Evolutionary conservation across 2,797 vertebrate genomes (phyloP).

Genomic region (Aldrovandia affinis): DNA sequence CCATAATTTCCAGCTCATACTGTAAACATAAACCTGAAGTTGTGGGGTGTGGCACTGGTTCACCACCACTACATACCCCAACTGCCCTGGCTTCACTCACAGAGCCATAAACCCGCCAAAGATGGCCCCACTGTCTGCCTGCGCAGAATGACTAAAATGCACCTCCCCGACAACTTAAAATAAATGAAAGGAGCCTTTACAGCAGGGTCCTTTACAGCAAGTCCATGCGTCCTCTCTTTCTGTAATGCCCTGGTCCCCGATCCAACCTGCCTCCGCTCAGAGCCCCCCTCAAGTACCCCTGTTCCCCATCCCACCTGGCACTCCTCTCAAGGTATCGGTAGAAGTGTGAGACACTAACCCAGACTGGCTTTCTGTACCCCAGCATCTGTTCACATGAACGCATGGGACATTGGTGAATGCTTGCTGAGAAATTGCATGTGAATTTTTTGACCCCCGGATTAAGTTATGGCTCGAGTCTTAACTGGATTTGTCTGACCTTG

Average conservation of each 20-base stretch:
- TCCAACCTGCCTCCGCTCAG: conserved; percentile 79
- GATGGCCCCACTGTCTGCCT: too few species aligned
- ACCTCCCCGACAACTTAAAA: too few species aligned
- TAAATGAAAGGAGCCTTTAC: background rate
- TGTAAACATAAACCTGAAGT: too few species aligned
- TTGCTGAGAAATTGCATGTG: background rate
- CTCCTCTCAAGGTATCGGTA: conserved; percentile 79
- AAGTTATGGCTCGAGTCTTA: background rate
- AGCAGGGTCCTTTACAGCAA: background rate
- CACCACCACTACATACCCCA: too few species aligned
- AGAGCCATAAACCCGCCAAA: too few species aligned
- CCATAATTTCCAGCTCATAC: too few species aligned
- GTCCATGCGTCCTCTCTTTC: background rate
- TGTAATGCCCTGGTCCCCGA: conserved; percentile 63
- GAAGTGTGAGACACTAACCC: conserved; percentile 53
- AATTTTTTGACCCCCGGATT: background rate
- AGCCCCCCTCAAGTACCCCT: conserved; percentile 70
- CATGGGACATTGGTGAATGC: background rate
- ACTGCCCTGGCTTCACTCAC: too few species aligned
- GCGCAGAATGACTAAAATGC: too few species aligned
- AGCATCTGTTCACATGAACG: background rate
- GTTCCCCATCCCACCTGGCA: conserved; percentile 63
- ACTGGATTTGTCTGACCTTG: background rate
- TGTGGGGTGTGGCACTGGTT: too few species aligned
- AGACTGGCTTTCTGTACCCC: background rate